Base-by-base conservation (phyloP, 2,113 vertebrate species). In the Rhegmatorhina hoffmannsi region DNA sequence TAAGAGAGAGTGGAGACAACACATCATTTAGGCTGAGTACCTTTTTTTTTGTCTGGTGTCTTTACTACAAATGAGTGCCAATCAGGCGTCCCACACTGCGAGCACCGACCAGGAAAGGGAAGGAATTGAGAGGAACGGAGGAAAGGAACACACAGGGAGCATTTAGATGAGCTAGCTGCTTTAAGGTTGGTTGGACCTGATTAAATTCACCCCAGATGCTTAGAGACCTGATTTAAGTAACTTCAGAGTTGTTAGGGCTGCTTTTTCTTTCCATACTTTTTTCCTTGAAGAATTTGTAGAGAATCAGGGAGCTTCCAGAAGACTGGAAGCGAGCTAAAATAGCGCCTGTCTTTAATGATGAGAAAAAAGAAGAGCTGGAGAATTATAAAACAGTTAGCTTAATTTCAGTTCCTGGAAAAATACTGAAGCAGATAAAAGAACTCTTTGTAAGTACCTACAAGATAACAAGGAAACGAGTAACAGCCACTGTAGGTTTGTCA, bases 351-450 rank as follows among this genome's bases (percentile, higher is more conserved):
- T 96, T 89, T 92, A 94, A 92, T 95, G 92, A 97, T 55, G 94
- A 96, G 94, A 93, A 94, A 91, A 93, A 95, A 90, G 91, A 93
- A 93, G 94, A 94, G 44, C 80, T 94, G 91, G 91, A 93, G 96
- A 97, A 97, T 96, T 97, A 97, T 89, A 94, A 81, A 97, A 92
- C 96, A 95, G 94, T 97, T 97, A 96, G 91, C 92, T 97, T 97
- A 97, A 97, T 97, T 97, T 97, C 96, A 97, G 94, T 93, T 95
- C 89, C 96, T 96, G 96, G 92, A 97, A 97, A 94, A 96, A 94
- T 96, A 94, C 96, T 78, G 96, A 93, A 95, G 74, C 76, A 95
- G 95, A 97, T 97, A 77, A 97, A 97, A 97, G 96, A 95, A 95
- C 96, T 96, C 96, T 97, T 97, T 96, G 95, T 97, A 97, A 97